Percentiles rank a stretch among this genome's conserved stretches.
Conservation (phyloP, 2,888 invertebrate species). For the Eugnorisma glareosa region DNA sequence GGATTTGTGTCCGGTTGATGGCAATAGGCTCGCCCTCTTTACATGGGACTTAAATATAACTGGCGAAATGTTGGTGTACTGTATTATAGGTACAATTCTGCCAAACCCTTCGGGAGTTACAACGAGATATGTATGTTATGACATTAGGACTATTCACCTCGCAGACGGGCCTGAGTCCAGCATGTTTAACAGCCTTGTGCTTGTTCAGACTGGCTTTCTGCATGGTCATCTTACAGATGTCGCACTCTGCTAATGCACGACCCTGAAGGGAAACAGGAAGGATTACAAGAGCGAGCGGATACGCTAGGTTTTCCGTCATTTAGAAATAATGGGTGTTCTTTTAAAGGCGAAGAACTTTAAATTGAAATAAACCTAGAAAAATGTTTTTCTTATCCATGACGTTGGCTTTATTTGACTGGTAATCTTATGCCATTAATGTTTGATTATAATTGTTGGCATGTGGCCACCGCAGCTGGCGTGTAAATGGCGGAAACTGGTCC, state of each 20-base stretch:
- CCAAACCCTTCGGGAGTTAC: no score
- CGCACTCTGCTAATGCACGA: constrained; percentile 75
- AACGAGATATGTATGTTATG: no score
- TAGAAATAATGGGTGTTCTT: background rate
- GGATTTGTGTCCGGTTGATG: no score
- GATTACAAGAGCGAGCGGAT: background rate
- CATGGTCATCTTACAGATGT: constrained; percentile 79
- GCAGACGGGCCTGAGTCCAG: constrained; percentile 79
- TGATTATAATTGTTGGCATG: background rate
- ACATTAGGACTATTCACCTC: constrained; percentile 72
- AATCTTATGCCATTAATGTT: background rate
- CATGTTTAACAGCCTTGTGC: constrained; percentile 78
- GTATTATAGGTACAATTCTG: no score
- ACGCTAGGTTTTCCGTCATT: no score
- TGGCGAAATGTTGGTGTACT: no score
- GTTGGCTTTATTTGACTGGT: background rate
- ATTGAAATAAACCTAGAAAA: no score
- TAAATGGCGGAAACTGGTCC: background rate
- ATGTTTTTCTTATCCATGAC: no score
- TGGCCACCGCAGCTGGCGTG: background rate
- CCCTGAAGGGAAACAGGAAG: constrained; percentile 63
- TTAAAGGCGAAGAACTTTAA: background rate
- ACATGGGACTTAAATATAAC: no score
- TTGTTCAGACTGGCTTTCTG: constrained; percentile 76
- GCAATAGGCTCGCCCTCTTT: no score